Conservation (phyloP, 2,113 vertebrate genomes). For the Callocephalon fimbriatum region DNA sequence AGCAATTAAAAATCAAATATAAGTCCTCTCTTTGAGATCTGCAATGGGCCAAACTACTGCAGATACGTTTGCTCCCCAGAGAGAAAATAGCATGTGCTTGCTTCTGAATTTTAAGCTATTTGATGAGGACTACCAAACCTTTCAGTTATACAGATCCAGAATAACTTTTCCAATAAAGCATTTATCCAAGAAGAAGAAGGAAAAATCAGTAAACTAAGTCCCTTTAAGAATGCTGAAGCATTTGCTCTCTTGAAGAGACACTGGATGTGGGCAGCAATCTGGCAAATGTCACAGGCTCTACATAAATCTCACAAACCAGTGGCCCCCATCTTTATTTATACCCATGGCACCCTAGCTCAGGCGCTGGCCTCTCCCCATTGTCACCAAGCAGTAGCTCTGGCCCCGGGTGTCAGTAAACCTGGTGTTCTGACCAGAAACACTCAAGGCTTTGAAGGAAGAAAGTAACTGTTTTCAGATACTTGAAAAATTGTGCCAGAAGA, state of each 20-base stretch:
- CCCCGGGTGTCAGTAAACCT: neutral
- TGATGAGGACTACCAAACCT: neutral
- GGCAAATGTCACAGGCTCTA: neutral
- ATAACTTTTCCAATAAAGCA: neutral
- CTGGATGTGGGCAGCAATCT: neutral
- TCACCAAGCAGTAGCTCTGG: neutral
- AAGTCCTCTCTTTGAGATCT: neutral
- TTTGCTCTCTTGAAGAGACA: neutral
- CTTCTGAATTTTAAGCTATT: neutral
- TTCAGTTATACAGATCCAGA: neutral
- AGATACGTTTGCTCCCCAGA: neutral
- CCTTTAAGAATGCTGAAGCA: neutral
- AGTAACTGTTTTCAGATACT: neutral
- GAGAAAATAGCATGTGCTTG: rapidly evolving
- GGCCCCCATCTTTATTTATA: neutral
- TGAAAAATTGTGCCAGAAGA: neutral
- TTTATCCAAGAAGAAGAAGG: neutral
- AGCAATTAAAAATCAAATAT: neutral
- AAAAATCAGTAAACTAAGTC: neutral
- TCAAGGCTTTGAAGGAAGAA: neutral
- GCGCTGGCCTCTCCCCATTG: no score
- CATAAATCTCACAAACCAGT: neutral
- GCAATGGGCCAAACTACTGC: neutral
- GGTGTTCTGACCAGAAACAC: neutral
- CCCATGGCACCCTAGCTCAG: neutral